Percentiles rank a stretch among this genome's conserved stretches.
phyloP scores from a whole-genome alignment of 2,888 invertebrate species.

The Lottia scabra region DNA sequence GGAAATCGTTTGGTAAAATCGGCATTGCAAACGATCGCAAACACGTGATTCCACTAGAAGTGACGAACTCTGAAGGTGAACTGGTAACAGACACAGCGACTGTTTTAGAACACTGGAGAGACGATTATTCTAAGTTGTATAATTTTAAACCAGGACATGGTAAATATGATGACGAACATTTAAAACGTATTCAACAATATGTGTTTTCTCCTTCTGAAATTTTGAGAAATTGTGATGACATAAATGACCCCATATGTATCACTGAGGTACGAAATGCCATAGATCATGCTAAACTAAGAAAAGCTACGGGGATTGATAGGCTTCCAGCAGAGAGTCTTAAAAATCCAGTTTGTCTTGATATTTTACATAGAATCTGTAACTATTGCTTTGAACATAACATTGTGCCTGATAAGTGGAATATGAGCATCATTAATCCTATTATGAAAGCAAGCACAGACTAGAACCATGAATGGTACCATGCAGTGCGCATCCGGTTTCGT shows the following conservation, averaged over 20 bases:
- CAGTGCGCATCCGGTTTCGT: too few species aligned
- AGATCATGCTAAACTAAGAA: background rate
- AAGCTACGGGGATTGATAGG: background rate
- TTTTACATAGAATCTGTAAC: background rate
- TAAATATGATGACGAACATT: conserved; percentile 8
- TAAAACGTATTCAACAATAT: background rate
- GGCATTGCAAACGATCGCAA: conserved; percentile 16
- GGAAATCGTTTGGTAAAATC: conserved; percentile 24
- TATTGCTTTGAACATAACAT: conserved; percentile 9
- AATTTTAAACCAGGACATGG: background rate
- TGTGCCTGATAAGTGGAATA: conserved; percentile 7
- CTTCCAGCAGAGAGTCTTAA: conserved; percentile 17
- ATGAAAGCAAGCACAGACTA: conserved; percentile 10
- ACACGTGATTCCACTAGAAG: conserved; percentile 13
- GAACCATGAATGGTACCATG: too few species aligned
- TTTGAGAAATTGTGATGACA: background rate
- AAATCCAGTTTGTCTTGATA: conserved; percentile 7
- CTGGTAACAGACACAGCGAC: background rate
- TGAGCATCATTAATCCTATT: conserved; percentile 14
- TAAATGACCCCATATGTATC: background rate
- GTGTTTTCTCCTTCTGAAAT: background rate
- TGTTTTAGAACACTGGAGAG: conserved; percentile 19
- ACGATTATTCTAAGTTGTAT: conserved; percentile 17
- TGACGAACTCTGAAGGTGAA: conserved; percentile 12
- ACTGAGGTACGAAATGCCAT: conserved; percentile 9